Conservation (phyloP, 2,113 vertebrate genomes). For the Spea multiplicata region DNA sequence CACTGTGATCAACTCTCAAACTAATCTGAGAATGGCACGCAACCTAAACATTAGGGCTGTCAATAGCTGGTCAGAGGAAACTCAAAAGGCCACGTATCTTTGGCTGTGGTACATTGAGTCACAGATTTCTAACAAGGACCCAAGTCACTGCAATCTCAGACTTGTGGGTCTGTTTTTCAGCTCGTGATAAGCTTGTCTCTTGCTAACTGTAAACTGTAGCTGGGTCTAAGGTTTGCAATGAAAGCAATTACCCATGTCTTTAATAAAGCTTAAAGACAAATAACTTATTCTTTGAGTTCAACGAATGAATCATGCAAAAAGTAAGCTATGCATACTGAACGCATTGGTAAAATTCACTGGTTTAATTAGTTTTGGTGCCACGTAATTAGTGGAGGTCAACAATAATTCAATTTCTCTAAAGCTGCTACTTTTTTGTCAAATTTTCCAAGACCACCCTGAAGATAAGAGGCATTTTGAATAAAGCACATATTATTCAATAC, state of each 20-base stretch:
- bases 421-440: slow-evolving; percentile 66
- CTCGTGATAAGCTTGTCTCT: slow-evolving; percentile 76
- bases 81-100: slow-evolving; percentile 59
- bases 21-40: slow-evolving; percentile 73
- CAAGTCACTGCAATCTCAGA: slow-evolving; percentile 74
- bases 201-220: slow-evolving; percentile 68
- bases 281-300: slow-evolving; percentile 77
- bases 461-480: slow-evolving; percentile 68
- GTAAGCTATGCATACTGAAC: slow-evolving; percentile 66
- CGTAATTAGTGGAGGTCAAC: slow-evolving; percentile 78
- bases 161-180: slow-evolving; percentile 68
- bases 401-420: slow-evolving; percentile 87
- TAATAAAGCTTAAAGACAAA: slow-evolving; percentile 69
- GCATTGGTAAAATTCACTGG: slow-evolving; percentile 69
- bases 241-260: slow-evolving; percentile 71
- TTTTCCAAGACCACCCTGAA: slow-evolving; percentile 77
- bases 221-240: slow-evolving; percentile 73
- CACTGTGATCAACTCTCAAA: slow-evolving; percentile 65
- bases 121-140: slow-evolving; percentile 75
- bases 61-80: slow-evolving; percentile 64
- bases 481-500: slow-evolving; percentile 54
- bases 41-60: slow-evolving; percentile 73
- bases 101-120: slow-evolving; percentile 67
- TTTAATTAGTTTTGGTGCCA: slow-evolving; percentile 80
- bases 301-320: slow-evolving; percentile 70